These are phyloP conservation scores for Netelia inedita DNA, from an alignment of 2,888 invertebrate genomes.

Conservation along the genomic window DNA sequence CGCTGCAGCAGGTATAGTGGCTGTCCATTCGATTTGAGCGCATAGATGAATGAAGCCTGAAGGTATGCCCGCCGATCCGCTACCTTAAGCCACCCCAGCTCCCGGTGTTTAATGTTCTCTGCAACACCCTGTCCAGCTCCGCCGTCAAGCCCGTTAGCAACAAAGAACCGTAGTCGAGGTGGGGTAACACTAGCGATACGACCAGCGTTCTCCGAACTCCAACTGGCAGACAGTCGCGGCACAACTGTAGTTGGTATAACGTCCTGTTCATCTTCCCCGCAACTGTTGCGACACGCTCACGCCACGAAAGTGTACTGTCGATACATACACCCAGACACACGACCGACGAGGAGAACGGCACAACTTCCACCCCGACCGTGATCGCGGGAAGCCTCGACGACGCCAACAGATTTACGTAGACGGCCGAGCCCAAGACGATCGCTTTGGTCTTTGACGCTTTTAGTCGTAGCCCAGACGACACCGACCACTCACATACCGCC, in stretches of 20 bases:
- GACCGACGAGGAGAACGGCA: background rate
- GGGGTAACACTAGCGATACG: background rate
- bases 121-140: background rate
- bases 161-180: background rate
- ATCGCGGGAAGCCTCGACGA: background rate
- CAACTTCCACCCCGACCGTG: background rate
- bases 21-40: background rate
- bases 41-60: background rate
- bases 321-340: background rate
- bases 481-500: background rate
- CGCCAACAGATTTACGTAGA: background rate
- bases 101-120: background rate
- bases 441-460: background rate
- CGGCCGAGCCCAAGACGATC: background rate
- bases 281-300: background rate
- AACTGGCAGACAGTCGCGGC: background rate
- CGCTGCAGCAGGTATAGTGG: background rate
- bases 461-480: background rate
- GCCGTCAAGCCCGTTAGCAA: background rate
- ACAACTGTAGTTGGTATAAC: background rate
- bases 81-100: background rate
- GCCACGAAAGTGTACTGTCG: background rate
- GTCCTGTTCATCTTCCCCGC: background rate
- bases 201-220: background rate
- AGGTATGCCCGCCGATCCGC: background rate